A percentile compares a stretch with the other conserved stretches of the same genome.
These are phyloP conservation scores for Empis stercorea DNA, from an alignment of 2,888 invertebrate genomes.

Conservation along the genomic window DNA sequence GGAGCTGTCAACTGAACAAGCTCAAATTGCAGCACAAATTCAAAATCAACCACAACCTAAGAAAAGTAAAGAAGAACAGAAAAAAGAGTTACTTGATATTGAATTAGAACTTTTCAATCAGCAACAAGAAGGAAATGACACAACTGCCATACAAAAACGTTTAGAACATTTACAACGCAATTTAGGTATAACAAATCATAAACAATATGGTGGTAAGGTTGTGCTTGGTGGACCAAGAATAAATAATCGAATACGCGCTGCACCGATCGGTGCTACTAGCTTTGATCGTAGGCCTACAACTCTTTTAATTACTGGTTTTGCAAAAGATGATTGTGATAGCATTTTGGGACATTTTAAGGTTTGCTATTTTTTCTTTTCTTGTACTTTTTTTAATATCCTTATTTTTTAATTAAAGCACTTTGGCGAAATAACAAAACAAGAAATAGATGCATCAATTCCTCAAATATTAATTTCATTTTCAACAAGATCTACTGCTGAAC, in stretches of 20 bases:
- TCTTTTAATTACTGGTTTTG: slow-evolving; percentile 76
- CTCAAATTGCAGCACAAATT: slow-evolving; percentile 33
- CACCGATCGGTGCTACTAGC: slow-evolving; percentile 36
- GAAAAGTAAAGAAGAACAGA: slow-evolving; percentile 66
- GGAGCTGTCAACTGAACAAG: slow-evolving; percentile 34
- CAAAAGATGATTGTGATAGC: slow-evolving; percentile 66
- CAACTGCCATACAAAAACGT: slow-evolving; percentile 64
- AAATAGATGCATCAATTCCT: slow-evolving; percentile 57
- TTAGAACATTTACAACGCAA: slow-evolving; percentile 54
- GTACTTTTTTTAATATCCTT: not conserved
- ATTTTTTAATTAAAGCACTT: slow-evolving; percentile 50
- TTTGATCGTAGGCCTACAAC: slow-evolving; percentile 81
- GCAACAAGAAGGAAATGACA: slow-evolving; percentile 76
- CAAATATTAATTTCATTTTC: slow-evolving; percentile 34
- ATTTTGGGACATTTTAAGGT: slow-evolving; percentile 76
- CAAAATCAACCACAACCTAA: slow-evolving; percentile 30
- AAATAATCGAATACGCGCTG: slow-evolving; percentile 24
- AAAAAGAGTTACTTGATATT: slow-evolving; percentile 80
- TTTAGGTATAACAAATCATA: slow-evolving; percentile 20
- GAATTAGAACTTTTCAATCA: slow-evolving; percentile 84
- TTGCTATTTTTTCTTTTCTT: not conserved
- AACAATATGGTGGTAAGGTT: slow-evolving; percentile 12
- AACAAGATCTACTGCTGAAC: slow-evolving; percentile 34
- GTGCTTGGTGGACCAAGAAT: slow-evolving; percentile 12
- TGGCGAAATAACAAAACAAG: slow-evolving; percentile 76